Evolutionary conservation across 1,140 invertebrate species (phyloP), one percentile per base, ranked within the genome.

Genomic region (Gonioctena quinquepunctata): DNA sequence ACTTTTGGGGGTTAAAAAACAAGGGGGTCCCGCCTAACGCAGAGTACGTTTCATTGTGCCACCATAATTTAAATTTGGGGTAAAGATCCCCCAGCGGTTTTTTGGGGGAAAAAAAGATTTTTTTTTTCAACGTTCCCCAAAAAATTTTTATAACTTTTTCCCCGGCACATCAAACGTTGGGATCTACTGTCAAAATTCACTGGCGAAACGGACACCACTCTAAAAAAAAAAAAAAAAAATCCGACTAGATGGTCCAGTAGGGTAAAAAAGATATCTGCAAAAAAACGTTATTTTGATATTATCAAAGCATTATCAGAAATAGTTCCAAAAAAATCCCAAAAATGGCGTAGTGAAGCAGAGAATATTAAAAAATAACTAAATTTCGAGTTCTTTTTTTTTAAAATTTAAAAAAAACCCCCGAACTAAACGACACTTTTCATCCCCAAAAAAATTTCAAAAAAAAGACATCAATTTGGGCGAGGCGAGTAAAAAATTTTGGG

Each of bases 1-100:
- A 16, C 73, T 72, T 63, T 62, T 27, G 61, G 76, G 72, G n/a
- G 8, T 73, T n/a, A 61, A 77, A 67, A 66, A 64, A 60, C 68
- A 74, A 74, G 71, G 59, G 68, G 23, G 73, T 65, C 48, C 50
- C 49, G 21, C 70, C 70, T 52, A 42, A 54, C 26, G 67, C 66
- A 16, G 52, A 62, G 25, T 72, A 69, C 27, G 52, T 8, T 68
- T 63, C 70, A 72, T 65, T 64, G 70, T 21, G 50, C 25, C 50
- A 66, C 33, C 49, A 52, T 56, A 66, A 66, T 56, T 27, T 56
- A 27, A 66, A 66, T 56, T 66, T 28, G 48, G 42, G 48, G 42
- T 23, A 66, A 66, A 52, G 18, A 66, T 66, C 48, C 50, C 23
- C 1, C 22, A 6, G 19, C 22, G 4, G 25, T 26, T 28, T n/a